phyloP scores from a whole-genome alignment of 2,113 vertebrate genomes.

The Cephalopholis sonnerati region DNA sequence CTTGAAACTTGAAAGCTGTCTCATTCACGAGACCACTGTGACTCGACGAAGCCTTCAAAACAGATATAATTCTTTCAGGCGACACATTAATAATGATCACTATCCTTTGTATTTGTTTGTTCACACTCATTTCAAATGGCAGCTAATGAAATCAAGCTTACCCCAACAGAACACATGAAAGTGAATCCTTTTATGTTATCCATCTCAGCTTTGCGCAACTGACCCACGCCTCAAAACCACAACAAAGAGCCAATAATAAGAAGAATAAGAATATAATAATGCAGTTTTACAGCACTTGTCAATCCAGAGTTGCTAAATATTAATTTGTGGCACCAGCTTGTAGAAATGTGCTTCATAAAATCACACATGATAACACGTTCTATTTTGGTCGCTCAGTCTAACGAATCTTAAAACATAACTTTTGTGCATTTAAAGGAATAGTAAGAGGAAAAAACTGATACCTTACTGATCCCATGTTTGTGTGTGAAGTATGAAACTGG shows the following conservation, averaged over 20 bases:
- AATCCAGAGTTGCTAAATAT: constrained; percentile 21
- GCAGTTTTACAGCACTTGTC: constrained; percentile 21
- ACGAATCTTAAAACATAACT: not conserved
- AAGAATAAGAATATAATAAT: not conserved
- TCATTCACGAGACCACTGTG: not conserved
- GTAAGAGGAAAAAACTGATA: too few species aligned
- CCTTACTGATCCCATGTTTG: too few species aligned
- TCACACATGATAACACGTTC: not conserved
- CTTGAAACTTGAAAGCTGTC: not conserved
- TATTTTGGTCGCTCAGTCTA: not conserved
- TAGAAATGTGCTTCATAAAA: constrained; percentile 13
- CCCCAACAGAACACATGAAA: not conserved
- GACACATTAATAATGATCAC: constrained; percentile 1
- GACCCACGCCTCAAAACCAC: constrained; percentile 1
- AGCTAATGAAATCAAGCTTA: not conserved
- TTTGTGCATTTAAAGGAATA: not conserved
- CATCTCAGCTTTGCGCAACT: not conserved
- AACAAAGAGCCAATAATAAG: not conserved
- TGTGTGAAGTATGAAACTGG: too few species aligned
- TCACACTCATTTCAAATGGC: not conserved
- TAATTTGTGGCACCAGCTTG: not conserved
- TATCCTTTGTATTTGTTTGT: constrained; percentile 1
- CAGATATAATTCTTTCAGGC: not conserved
- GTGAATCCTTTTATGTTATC: not conserved
- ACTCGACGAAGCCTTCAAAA: not conserved